Conservation (phyloP, 2,888 invertebrate genomes). For the Thysanoteuthis rhombus region DNA sequence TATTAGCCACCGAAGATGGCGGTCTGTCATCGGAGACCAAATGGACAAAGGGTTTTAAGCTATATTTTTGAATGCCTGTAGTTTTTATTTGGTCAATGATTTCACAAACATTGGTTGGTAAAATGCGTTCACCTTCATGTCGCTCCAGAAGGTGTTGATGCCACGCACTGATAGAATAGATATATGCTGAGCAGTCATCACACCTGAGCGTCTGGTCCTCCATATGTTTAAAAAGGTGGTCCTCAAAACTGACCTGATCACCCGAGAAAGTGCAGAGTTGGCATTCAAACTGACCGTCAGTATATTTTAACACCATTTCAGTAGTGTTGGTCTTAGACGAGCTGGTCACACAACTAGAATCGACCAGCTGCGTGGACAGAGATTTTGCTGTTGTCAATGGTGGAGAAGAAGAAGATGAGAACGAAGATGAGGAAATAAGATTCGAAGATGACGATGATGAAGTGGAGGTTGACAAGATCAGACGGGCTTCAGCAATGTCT, state of each 20-base stretch:
- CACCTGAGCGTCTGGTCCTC: slow-evolving; percentile 43
- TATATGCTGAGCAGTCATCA: slow-evolving; percentile 39
- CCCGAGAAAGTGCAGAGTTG: slow-evolving; percentile 39
- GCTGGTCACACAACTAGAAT: not conserved
- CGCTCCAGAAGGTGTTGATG: not conserved
- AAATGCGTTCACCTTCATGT: not conserved
- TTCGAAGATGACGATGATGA: not conserved
- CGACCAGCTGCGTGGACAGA: not conserved
- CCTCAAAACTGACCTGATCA: slow-evolving; percentile 41
- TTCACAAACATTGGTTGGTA: not conserved
- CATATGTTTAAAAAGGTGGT: slow-evolving; percentile 45
- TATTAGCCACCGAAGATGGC: not conserved
- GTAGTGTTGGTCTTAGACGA: not conserved
- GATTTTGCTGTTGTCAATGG: not conserved
- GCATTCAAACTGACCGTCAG: slow-evolving; percentile 32
- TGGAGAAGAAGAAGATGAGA: not conserved
- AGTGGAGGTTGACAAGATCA: not conserved
- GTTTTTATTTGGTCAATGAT: not conserved
- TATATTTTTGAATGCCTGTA: not conserved
- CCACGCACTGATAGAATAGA: not conserved
- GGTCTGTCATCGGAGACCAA: not conserved
- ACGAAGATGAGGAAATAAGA: slow-evolving; percentile 14
- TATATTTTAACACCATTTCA: slow-evolving; percentile 18
- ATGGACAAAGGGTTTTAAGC: not conserved
- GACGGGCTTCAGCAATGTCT: not conserved